A percentile compares a stretch with the other conserved stretches of the same genome.
These are phyloP conservation scores for Daubentonia madagascariensis DNA, from an alignment of 2,113 vertebrate genomes.

Conservation along the genomic window DNA sequence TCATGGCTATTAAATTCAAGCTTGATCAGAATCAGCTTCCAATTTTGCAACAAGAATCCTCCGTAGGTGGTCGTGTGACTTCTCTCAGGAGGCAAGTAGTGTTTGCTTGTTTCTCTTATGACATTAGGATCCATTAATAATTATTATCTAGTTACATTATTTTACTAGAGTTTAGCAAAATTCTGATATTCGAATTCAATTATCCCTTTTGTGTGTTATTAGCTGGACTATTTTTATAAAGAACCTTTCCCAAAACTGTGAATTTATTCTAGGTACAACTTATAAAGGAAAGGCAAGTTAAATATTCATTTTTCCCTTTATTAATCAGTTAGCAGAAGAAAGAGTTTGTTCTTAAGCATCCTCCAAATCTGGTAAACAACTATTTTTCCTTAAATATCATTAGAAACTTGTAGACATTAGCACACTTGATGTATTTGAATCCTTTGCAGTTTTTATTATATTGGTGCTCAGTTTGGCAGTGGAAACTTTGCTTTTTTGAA, in stretches of 20 bases:
- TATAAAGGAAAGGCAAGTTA: not conserved
- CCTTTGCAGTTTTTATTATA: not conserved
- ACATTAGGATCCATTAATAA: not conserved
- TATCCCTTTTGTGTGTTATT: not conserved
- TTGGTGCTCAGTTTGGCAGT: not conserved
- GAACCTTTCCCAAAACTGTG: not conserved
- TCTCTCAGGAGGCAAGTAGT: not conserved
- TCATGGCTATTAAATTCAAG: too few relatives aligned
- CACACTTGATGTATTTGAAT: not conserved
- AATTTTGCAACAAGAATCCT: not conserved
- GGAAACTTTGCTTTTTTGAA: not conserved
- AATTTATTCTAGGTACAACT: not conserved
- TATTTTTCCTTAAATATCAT: not conserved
- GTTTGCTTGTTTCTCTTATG: not conserved
- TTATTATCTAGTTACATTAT: not conserved
- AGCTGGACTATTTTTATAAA: not conserved
- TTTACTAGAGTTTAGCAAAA: not conserved
- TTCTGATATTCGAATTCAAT: not conserved
- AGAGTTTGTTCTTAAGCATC: not conserved
- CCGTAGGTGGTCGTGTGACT: not conserved
- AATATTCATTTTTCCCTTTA: not conserved
- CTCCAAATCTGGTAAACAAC: not conserved
- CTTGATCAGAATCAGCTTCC: not conserved
- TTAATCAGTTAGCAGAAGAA: not conserved
- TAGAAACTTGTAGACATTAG: not conserved